These are phyloP conservation scores for Vicugna pacos DNA, from an alignment of 2,113 vertebrate genomes.

Conservation along the genomic window DNA sequence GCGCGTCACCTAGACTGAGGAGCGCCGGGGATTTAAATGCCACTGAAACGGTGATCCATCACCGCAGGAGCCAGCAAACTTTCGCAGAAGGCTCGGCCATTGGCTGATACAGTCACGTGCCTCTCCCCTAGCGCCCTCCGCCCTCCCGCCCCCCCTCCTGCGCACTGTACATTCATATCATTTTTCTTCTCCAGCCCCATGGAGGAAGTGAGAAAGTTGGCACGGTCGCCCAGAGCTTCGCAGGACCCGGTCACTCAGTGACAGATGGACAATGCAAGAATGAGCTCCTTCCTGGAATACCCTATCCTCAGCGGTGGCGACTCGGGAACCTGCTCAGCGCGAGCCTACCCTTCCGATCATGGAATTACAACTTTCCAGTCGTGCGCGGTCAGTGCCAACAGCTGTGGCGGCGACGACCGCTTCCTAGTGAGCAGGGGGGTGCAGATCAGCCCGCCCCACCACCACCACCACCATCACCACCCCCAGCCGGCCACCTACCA, in stretches of 20 bases:
- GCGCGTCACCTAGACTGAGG: conserved; percentile 93
- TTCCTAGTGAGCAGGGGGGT: conserved; percentile 93
- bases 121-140: conserved; percentile 82
- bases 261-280: conserved; percentile 93
- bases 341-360: conserved; percentile 95
- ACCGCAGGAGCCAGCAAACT: conserved; percentile 90
- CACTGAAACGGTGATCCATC: conserved; percentile 94
- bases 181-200: conserved; percentile 89
- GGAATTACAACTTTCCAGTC: conserved; percentile 98
- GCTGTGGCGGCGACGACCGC: conserved; percentile 94
- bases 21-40: conserved; percentile 97
- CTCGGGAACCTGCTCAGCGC: conserved; percentile 92
- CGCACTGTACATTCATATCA: conserved; percentile 95
- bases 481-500: conserved; percentile 92
- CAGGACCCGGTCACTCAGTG: conserved; percentile 90
- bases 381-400: conserved; percentile 94
- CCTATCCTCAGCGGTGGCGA: conserved; percentile 93
- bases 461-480: conserved; percentile 86
- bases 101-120: conserved; percentile 94
- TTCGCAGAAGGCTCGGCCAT: conserved; percentile 90
- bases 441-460: conserved; percentile 90
- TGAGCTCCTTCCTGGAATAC: conserved; percentile 98
- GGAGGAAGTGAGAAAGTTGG: conserved; percentile 96
- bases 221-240: conserved; percentile 92
- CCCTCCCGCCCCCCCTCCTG: conserved; percentile 85